These are phyloP conservation scores for Gibbula magus DNA, from an alignment of 2,888 invertebrate species.

Conservation along the genomic window DNA sequence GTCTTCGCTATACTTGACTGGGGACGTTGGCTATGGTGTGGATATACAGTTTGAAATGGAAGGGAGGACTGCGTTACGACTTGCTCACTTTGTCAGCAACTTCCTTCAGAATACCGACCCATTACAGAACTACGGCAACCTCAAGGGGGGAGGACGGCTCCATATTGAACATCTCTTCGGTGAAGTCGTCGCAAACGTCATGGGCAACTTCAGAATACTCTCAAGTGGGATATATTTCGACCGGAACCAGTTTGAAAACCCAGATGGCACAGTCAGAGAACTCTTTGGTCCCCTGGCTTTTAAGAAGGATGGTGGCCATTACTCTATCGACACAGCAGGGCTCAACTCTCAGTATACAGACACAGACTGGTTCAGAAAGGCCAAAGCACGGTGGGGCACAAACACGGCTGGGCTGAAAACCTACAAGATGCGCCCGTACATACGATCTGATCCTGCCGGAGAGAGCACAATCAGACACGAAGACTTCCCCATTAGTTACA, in stretches of 20 bases:
- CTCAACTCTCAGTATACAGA: slow-evolving; percentile 82
- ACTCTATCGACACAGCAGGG: slow-evolving; percentile 54
- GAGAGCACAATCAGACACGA: slow-evolving; percentile 46
- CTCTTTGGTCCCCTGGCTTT: slow-evolving; percentile 67
- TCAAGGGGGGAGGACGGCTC: slow-evolving; percentile 46
- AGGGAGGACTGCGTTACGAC: slow-evolving; percentile 94
- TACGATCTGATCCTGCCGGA: slow-evolving; percentile 83
- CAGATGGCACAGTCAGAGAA: slow-evolving; percentile 47
- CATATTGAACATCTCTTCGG: slow-evolving; percentile 91
- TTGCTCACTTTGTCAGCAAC: slow-evolving; percentile 94
- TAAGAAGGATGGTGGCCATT: slow-evolving; percentile 33
- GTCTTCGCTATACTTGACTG: slow-evolving; percentile 85
- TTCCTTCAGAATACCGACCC: slow-evolving; percentile 82
- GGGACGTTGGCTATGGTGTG: slow-evolving; percentile 89
- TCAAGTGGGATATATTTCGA: slow-evolving; percentile 90
- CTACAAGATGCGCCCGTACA: slow-evolving; percentile 85
- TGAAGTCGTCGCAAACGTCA: slow-evolving; percentile 90
- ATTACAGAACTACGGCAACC: slow-evolving; percentile 52
- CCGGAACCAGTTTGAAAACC: slow-evolving; percentile 90
- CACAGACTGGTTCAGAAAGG: slow-evolving; percentile 86
- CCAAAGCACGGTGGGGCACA: slow-evolving; percentile 93
- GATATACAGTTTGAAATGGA: slow-evolving; percentile 92
- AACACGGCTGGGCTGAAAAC: slow-evolving; percentile 87
- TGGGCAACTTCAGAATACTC: slow-evolving; percentile 93
- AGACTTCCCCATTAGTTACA: slow-evolving; percentile 84